Evolutionary conservation across 2,113 vertebrate genomes (phyloP).

Genomic region (Esox niger): DNA sequence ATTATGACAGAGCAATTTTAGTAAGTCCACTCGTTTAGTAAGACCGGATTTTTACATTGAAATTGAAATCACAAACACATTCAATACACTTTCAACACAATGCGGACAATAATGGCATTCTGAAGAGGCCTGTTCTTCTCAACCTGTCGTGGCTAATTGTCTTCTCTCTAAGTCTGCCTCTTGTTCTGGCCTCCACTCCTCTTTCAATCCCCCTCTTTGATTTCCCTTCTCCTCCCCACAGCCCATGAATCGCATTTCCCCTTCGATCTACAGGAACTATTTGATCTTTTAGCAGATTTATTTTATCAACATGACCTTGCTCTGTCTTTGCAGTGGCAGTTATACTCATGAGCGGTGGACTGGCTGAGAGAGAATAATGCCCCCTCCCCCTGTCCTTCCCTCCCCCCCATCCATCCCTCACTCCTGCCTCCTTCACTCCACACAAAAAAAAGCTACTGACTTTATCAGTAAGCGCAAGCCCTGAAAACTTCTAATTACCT

Average conservation of each 20-base stretch:
- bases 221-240: conserved; percentile 16
- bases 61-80: background rate
- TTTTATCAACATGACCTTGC: conserved; percentile 63
- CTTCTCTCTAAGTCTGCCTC: conserved; percentile 3
- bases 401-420: background rate
- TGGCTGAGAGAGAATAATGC: background rate
- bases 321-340: conserved; percentile 32
- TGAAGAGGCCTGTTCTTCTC: conserved; percentile 19
- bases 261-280: conserved; percentile 50
- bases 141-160: conserved; percentile 5
- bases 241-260: conserved; percentile 31
- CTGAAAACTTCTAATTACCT: conserved; percentile 31
- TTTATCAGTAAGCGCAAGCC: conserved; percentile 27
- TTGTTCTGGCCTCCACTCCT: conserved; percentile 13
- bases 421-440: conserved; percentile 11
- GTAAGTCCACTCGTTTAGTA: too few relatives aligned
- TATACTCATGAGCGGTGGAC: background rate
- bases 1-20: too few relatives aligned
- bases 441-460: conserved; percentile 7
- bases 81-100: background rate
- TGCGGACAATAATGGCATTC: conserved; percentile 27
- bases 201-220: conserved; percentile 29
- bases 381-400: conserved; percentile 1
- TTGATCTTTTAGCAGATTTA: conserved; percentile 64
- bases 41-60: too few relatives aligned